A percentile compares a stretch with the other conserved stretches of the same genome.
phyloP scores from a whole-genome alignment of 2,888 invertebrate species.

The Macrophya annulata region DNA sequence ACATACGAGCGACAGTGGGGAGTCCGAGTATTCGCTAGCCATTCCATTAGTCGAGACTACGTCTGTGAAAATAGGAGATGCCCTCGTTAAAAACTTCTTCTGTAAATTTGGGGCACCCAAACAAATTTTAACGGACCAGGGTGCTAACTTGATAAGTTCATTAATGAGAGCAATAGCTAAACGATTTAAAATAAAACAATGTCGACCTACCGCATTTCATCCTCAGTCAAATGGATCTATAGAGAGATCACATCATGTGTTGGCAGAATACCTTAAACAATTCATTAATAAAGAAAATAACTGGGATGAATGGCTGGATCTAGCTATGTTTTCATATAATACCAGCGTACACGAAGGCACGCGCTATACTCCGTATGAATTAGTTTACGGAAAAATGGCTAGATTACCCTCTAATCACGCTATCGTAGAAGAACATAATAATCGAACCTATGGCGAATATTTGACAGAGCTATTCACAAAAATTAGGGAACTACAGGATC shows the following conservation, averaged over 20 bases:
- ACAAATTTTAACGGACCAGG: too few species aligned
- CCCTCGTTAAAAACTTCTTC: too few species aligned
- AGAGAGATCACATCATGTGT: too few species aligned
- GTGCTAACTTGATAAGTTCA: not conserved
- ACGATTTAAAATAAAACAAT: slow-evolving; percentile 42
- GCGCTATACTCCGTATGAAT: not conserved
- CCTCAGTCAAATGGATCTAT: slow-evolving; percentile 57
- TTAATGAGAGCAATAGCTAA: not conserved
- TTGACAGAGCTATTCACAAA: not conserved
- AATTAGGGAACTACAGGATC: not conserved
- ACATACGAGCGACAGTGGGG: too few species aligned
- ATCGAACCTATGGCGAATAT: not conserved
- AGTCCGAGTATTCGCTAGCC: too few species aligned
- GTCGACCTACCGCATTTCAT: slow-evolving; percentile 41
- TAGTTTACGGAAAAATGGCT: not conserved
- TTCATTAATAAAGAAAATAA: too few species aligned
- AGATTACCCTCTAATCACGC: not conserved
- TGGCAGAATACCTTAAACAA: too few species aligned
- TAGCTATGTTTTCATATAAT: slow-evolving; percentile 3
- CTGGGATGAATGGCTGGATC: too few species aligned
- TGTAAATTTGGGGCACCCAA: too few species aligned
- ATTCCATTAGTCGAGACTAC: too few species aligned
- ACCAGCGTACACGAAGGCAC: slow-evolving; percentile 11
- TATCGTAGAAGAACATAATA: not conserved
- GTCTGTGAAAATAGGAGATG: too few species aligned